phyloP scores from a whole-genome alignment of 2,113 vertebrate species.

The Nibea albiflora region DNA sequence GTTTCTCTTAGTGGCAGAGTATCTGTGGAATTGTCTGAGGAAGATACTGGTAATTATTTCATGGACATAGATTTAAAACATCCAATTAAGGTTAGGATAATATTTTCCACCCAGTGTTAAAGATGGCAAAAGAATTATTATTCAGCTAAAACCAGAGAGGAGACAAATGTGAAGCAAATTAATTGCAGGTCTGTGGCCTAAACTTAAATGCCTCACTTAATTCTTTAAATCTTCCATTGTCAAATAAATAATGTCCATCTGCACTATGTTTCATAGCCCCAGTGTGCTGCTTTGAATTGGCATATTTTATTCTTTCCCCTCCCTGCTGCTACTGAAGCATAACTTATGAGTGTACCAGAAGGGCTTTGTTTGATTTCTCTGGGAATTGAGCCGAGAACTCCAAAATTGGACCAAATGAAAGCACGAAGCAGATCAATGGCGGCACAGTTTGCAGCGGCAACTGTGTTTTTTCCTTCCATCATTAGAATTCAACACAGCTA shows the following conservation, averaged over 20 bases:
- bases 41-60: constrained; percentile 1
- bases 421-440: constrained; percentile 73
- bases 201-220: constrained; percentile 56
- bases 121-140: neutral
- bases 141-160: neutral
- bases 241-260: constrained; percentile 72
- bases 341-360: constrained; percentile 76
- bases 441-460: constrained; percentile 64
- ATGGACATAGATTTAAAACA: neutral
- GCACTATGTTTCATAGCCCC: constrained; percentile 56
- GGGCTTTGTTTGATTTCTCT: constrained; percentile 80
- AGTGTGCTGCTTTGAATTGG: constrained; percentile 66
- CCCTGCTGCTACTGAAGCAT: constrained; percentile 72
- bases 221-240: constrained; percentile 45
- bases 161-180: constrained; percentile 8
- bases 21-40: neutral
- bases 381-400: constrained; percentile 78
- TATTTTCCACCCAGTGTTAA: neutral
- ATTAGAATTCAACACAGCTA: constrained; percentile 49
- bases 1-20: neutral
- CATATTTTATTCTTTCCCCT: constrained; percentile 70
- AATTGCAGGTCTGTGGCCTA: constrained; percentile 18
- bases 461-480: constrained; percentile 36
- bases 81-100: neutral
- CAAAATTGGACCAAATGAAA: constrained; percentile 77